Evolutionary conservation across 1,140 invertebrate species (phyloP).

Genomic region (Oedothorax gibbosus): DNA sequence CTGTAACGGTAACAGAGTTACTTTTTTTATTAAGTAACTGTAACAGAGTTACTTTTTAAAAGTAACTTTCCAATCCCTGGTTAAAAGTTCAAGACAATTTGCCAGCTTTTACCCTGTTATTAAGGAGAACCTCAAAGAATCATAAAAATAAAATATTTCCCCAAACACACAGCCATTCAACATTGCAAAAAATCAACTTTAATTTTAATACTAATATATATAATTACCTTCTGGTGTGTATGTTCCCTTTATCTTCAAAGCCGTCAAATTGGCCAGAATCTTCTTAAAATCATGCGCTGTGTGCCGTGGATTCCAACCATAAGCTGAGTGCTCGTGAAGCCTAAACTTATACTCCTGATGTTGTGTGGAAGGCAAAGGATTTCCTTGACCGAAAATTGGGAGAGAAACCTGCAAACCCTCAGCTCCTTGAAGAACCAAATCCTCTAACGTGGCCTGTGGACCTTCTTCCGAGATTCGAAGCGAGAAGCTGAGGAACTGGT

Average conservation of each 20-base stretch:
- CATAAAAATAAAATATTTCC: no score
- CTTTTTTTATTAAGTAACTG: no score
- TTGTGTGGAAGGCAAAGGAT: conserved; percentile 81
- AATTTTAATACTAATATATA: no score
- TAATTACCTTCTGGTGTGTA: conserved; percentile 83
- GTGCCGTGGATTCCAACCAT: conserved; percentile 91
- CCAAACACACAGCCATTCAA: no score
- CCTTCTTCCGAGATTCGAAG: conserved; percentile 84
- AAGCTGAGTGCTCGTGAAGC: conserved; percentile 89
- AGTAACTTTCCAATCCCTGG: no score
- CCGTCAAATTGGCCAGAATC: conserved; percentile 90
- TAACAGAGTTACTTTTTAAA: no score
- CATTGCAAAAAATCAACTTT: no score
- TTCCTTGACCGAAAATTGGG: conserved; percentile 92
- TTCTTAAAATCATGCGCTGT: conserved; percentile 89
- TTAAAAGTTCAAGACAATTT: no score
- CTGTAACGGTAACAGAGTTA: no score
- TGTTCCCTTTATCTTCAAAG: conserved; percentile 93
- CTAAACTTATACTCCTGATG: conserved; percentile 82
- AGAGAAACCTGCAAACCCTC: conserved; percentile 82
- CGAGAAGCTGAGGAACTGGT: conserved; percentile 90
- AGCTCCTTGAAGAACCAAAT: conserved; percentile 88
- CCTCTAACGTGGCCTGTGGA: conserved; percentile 78
- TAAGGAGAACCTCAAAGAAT: no score
- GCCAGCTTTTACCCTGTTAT: no score